Evolutionary conservation across 2,888 invertebrate species (phyloP).

Genomic region (Microchrysa polita): DNA sequence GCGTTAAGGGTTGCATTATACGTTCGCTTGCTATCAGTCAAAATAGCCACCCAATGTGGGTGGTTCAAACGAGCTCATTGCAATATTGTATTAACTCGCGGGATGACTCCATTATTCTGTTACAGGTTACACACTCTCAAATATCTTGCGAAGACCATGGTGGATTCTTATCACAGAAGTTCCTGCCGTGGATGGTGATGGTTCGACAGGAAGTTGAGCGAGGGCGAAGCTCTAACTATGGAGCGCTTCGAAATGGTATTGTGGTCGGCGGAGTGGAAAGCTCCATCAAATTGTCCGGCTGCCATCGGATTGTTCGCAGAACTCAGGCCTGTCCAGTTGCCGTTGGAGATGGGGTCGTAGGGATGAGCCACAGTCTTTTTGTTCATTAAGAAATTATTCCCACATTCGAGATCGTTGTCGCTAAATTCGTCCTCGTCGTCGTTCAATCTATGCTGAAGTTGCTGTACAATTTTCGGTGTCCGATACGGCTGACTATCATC

Average conservation of each 20-base stretch:
- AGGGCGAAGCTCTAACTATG: constrained; percentile 49
- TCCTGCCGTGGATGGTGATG: constrained; percentile 45
- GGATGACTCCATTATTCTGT: not conserved
- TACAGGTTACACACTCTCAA: not conserved
- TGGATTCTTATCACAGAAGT: constrained; percentile 47
- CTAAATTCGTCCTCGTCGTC: constrained; percentile 1
- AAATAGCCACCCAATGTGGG: not conserved
- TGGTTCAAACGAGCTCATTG: not conserved
- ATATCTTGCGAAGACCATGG: not conserved
- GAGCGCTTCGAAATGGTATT: constrained; percentile 44
- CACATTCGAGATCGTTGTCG: constrained; percentile 23
- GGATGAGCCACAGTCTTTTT: not conserved
- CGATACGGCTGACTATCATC: constrained; percentile 10
- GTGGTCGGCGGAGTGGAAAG: constrained; percentile 19
- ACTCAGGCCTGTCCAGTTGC: not conserved
- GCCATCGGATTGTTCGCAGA: constrained; percentile 16
- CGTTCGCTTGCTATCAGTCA: not conserved
- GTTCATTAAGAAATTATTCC: constrained; percentile 29
- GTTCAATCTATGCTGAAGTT: constrained; percentile 5
- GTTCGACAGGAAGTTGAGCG: constrained; percentile 49
- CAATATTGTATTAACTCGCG: not conserved
- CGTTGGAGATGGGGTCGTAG: constrained; percentile 14
- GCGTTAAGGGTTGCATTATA: not conserved
- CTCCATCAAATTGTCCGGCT: constrained; percentile 28
- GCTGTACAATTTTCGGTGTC: constrained; percentile 2